A percentile compares a stretch with the other conserved stretches of the same genome.
Evolutionary conservation across 2,888 invertebrate species (phyloP).

Genomic region (Acronicta alni): DNA sequence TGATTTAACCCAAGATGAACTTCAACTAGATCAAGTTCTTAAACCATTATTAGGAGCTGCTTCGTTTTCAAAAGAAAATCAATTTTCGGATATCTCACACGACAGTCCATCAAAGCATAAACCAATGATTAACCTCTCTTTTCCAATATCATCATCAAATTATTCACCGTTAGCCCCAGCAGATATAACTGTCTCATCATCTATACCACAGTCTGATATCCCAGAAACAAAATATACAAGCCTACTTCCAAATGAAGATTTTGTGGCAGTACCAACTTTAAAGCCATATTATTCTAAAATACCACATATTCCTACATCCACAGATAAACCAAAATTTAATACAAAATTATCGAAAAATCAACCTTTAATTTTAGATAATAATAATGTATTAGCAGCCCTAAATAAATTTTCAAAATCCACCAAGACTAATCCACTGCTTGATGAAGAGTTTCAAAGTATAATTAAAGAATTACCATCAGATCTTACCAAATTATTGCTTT

Average conservation of each 20-base stretch:
- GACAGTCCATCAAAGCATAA: background rate
- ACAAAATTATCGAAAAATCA: background rate
- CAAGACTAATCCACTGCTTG: background rate
- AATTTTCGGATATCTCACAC: background rate
- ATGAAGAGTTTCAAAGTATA: background rate
- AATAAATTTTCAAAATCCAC: background rate
- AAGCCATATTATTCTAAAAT: background rate
- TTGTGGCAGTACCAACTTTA: background rate
- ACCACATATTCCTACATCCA: background rate
- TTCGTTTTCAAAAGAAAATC: background rate
- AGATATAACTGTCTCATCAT: background rate
- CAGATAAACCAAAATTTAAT: background rate
- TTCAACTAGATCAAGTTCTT: background rate
- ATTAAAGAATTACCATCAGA: background rate
- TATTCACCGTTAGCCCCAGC: background rate
- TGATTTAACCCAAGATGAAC: background rate
- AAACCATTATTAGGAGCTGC: background rate
- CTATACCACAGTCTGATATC: conserved; percentile 7
- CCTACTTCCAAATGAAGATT: conserved; percentile 5
- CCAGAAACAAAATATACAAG: conserved; percentile 5
- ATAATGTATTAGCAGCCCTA: conserved; percentile 5
- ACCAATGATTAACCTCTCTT: background rate
- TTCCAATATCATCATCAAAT: background rate
- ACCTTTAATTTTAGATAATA: background rate
- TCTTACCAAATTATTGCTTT: background rate